These are phyloP conservation scores for Drosophila diplacantha DNA, from an alignment of 2,888 invertebrate species.

Conservation along the genomic window DNA sequence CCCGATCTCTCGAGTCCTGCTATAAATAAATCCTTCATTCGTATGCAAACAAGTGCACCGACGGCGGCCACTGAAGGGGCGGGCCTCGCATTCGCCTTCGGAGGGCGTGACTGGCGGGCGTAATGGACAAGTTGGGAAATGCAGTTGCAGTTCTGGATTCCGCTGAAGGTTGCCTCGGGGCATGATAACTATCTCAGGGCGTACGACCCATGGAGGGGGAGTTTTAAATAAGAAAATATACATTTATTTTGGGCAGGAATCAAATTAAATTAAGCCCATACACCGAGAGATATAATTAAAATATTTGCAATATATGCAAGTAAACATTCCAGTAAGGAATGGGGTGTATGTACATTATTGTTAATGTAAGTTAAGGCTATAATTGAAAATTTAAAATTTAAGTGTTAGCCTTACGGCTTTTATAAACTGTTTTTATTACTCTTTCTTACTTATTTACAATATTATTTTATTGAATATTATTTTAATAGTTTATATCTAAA, in stretches of 20 bases:
- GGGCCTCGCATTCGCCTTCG: conserved; percentile 17
- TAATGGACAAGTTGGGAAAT: conserved; percentile 35
- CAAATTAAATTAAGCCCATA: background rate
- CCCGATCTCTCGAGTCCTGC: conserved; percentile 12
- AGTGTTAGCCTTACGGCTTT: too few relatives aligned
- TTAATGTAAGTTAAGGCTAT: too few relatives aligned
- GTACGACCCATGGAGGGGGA: background rate
- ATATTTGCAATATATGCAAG: background rate
- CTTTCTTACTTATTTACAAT: background rate
- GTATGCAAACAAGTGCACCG: conserved; percentile 66
- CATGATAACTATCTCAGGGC: conserved; percentile 20
- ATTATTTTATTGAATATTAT: background rate
- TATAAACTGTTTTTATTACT: too few relatives aligned
- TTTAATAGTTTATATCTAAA: background rate
- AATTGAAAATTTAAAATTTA: too few relatives aligned
- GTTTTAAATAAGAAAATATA: background rate
- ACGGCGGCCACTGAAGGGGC: conserved; percentile 12
- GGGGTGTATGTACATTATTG: too few relatives aligned
- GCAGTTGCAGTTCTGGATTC: conserved; percentile 28
- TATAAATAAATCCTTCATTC: conserved; percentile 62
- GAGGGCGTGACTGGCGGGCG: conserved; percentile 24
- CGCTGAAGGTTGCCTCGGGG: conserved; percentile 29
- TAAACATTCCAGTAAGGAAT: too few relatives aligned
- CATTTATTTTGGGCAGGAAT: too few relatives aligned
- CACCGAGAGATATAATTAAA: background rate